Evolutionary conservation across 2,888 invertebrate species (phyloP).

Genomic region (Mactromeris polynyma): DNA sequence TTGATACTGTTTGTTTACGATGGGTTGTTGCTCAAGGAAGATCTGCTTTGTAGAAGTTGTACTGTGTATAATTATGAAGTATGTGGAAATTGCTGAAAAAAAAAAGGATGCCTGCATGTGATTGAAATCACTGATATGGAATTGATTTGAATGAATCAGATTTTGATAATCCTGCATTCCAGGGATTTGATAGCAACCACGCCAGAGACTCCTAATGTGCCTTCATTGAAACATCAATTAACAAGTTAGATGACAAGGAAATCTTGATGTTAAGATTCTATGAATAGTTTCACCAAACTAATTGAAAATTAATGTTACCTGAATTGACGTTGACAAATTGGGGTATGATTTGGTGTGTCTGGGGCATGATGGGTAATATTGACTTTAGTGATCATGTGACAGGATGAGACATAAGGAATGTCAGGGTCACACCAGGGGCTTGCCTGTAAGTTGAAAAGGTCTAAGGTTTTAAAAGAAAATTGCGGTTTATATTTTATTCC

Average conservation of each 20-base stretch:
- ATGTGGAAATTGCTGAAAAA: not conserved
- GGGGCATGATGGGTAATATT: constrained; percentile 4
- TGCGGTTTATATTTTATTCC: not conserved
- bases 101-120: not conserved
- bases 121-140: not conserved
- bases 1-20: too few relatives aligned
- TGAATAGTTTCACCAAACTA: constrained; percentile 13
- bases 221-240: constrained; percentile 18
- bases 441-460: not conserved
- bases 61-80: not conserved
- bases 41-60: too few relatives aligned
- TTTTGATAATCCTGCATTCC: constrained; percentile 18
- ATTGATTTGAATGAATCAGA: constrained; percentile 9
- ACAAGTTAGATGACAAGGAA: constrained; percentile 9
- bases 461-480: not conserved
- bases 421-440: not conserved
- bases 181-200: not conserved
- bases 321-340: constrained; percentile 52
- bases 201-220: not conserved
- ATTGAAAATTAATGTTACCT: constrained; percentile 55
- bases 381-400: constrained; percentile 13
- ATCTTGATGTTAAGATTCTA: constrained; percentile 9
- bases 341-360: constrained; percentile 23
- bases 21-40: too few relatives aligned
- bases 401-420: constrained; percentile 9